Base-by-base conservation (phyloP, 2,113 vertebrate species). In the Solenodon paradoxus region DNA sequence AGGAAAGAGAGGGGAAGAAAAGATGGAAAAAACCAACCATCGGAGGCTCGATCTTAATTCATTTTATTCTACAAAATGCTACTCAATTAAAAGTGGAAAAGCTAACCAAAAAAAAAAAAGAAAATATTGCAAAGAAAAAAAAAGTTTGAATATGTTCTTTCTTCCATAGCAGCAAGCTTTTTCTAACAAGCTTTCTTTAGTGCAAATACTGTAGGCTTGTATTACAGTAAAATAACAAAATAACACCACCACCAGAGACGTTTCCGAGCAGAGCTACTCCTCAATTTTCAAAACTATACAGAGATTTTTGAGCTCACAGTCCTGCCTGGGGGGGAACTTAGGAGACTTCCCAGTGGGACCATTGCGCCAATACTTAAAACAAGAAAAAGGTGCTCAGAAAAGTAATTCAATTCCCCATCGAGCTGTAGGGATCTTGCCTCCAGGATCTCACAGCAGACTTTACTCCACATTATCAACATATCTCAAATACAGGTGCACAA, bases 41-140 rank as follows among this genome's bases (percentile, higher is more conserved):
- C 53, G 38, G 96, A 97, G 97, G 95, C 94, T 98, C 96, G 45
- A 87, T 98, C 98, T 97, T 97, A 97, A 97, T 98, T 90, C 94
- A 98, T 98, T 98, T 98, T 98, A 98, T 98, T 98, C 98, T 98
- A 98, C 94, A 98, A 98, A 98, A 98, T 97, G 96, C 97, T 98
- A 98, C 96, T 98, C 95, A 93, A 95, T 97, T 95, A 96, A 98
- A 98, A 97, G 97, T 96, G 97, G 97, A 97, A 98, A 98, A 98
- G 98, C 98, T 78, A 96, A 88, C 66, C 75, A 96, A 92, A 74
- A 92, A 94, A 83, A 61, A 82, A 98, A 98, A 96, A 82, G 85
- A 93, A 96, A 92, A 63, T 82, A 90, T 96, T 95, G 97, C 97
- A 22, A 94, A 82, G 75, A 42, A 32, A 78, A 83, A 92, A 88